Evolutionary conservation across 2,113 vertebrate genomes (phyloP), one percentile per base, ranked within the genome.

Genomic region (Plecturocebus donacophilus): DNA sequence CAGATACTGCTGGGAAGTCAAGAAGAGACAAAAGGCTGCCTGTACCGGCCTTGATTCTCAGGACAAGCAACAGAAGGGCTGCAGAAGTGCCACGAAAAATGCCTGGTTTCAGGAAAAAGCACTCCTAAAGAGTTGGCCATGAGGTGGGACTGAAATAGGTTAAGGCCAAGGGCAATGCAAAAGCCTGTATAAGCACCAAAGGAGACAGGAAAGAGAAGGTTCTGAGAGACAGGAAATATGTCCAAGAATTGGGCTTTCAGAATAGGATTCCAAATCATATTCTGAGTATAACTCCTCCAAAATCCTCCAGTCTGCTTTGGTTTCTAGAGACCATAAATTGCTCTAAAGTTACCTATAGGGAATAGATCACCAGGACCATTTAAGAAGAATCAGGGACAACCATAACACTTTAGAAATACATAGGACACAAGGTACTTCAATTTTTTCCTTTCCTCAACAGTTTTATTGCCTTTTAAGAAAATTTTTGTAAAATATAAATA

Each of bases 401-500:
- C 40, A 35, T 45, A 30, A 81, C 4, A 17, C 54, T 83, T 87
- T 35, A 75, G 80, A 70, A 96, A 96, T 58, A 92, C 27, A 96
- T 12, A 87, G 58, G 47, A 97, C 9, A 87, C 96, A 49, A 98
- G 66, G 76, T 94, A 76, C 94, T 98, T 98, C 87, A 95, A 76
- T 91, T 56, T 97, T 98, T 98, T 98, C 98, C 98, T 98, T 98
- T 97, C 97, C 98, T 99, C 98, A 99, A 99, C 98, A 98, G 99
- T 99, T 99, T 99, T 99, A 99, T 99, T 99, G 99, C 99, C 99
- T 99, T 99, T 99, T 99, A 99, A 99, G 99, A 99, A 99, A 99
- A 99, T 99, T 99, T 99, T 99, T 99, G 99, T 99, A 99, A 99
- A 99, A 99, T 99, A 99, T 99, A 99, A 99, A 99, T 99, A 99